These are phyloP conservation scores for Ericerus pela DNA, from an alignment of 1,140 invertebrate species.

Conservation along the genomic window DNA sequence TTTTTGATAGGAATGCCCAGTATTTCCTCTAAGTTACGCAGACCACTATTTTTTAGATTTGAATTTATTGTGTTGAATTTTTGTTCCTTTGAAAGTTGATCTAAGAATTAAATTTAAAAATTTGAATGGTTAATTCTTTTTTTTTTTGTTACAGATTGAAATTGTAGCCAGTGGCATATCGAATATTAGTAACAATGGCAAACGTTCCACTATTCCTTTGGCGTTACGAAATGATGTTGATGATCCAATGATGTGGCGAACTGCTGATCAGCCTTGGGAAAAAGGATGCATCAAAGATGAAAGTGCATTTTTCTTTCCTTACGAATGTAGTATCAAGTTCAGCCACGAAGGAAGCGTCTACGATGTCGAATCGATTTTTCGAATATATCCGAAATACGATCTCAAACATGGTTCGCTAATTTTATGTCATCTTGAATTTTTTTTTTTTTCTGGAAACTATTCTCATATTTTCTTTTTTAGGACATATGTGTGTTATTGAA, in stretches of 20 bases:
- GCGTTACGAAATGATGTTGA: background rate
- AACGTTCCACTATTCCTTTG: background rate
- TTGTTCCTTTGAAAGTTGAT: background rate
- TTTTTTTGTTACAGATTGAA: background rate
- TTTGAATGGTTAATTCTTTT: background rate
- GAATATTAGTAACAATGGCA: background rate
- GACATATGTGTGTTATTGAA: background rate
- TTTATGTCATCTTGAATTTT: background rate
- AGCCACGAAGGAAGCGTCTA: background rate
- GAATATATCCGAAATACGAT: background rate
- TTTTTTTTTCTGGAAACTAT: background rate
- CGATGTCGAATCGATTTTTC: background rate
- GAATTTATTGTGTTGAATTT: background rate
- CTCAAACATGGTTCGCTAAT: background rate
- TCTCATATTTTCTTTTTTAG: background rate
- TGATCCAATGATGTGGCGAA: background rate
- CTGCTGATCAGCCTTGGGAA: background rate
- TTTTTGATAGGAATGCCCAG: no score
- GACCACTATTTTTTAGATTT: background rate
- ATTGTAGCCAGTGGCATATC: background rate
- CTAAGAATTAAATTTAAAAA: no score
- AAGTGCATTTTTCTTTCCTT: background rate
- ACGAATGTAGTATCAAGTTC: constrained; percentile 3
- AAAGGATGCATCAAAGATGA: background rate
- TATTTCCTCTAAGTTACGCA: no score